Evolutionary conservation across 2,113 vertebrate genomes (phyloP), one percentile per base, ranked within the genome.

Genomic region (Motacilla tschutschensis): DNA sequence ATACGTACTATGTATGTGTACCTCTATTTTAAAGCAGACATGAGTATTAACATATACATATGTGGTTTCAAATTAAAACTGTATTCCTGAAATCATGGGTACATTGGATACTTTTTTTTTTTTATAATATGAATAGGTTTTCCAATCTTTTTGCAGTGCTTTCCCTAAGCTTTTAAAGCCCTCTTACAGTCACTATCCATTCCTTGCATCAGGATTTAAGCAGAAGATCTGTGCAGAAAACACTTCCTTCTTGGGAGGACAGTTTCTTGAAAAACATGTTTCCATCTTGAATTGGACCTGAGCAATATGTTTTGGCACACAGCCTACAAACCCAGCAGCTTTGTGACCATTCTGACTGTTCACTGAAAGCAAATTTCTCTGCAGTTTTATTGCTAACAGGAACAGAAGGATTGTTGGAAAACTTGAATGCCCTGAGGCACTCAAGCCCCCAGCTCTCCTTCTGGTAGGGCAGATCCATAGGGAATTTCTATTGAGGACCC

Each of bases 1-100:
- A 62, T 17, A 8, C 1, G 0, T 57, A 33, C 19, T 55, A 8
- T 0, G 0, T 55, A 28, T 29, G 9, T 57, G 5, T 43, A 67
- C 40, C 70, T 12, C 10, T 38, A 5, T 14, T 19, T 12, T 43
- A 73, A 80, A 77, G 65, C 40, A 6, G 57, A 6, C 0, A 0
- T 11, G 7, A 15, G 7, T 51, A 55, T 41, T 54, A 48, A 9
- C 10, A 20, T 21, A 54, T 6, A 26, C 19, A 10, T 15, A 5
- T 25, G 21, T 10, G 21, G 38, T 57, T 64, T 29, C 17, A 72
- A 66, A 36, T 82, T 55, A 14, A 69, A 62, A 48, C 25, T 53
- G 5, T 44, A 8, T 70, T 63, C 33, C 50, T 13, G 58, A 31
- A 44, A 41, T 20, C 21, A 51, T 8, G 7, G n/a, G 24, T 22